Percentiles rank a stretch among this genome's conserved stretches.
These are phyloP conservation scores for Armadillidium nasatum DNA, from an alignment of 1,140 invertebrate genomes.

Conservation along the genomic window DNA sequence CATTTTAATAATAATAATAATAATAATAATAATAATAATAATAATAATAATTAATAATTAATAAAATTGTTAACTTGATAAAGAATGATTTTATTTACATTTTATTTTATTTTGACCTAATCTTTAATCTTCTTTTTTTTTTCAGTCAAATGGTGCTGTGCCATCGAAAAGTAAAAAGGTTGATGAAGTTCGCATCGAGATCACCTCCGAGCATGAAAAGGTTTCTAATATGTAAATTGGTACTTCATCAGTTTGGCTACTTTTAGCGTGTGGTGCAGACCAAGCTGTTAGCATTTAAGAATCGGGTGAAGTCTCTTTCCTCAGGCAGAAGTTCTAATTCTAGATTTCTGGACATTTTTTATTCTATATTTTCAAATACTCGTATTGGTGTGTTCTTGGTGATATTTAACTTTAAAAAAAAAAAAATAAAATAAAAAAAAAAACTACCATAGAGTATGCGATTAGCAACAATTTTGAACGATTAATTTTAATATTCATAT, in stretches of 20 bases:
- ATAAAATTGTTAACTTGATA: not conserved
- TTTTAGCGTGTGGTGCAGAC: too few relatives aligned
- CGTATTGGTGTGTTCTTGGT: too few relatives aligned
- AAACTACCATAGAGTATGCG: too few relatives aligned
- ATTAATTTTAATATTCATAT: too few relatives aligned
- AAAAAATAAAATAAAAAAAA: constrained; percentile 6
- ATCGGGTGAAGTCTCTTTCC: too few relatives aligned
- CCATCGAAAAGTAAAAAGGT: not conserved
- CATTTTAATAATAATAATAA: not conserved
- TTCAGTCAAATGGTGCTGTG: not conserved
- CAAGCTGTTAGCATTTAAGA: too few relatives aligned
- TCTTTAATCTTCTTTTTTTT: not conserved
- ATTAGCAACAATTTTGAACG: too few relatives aligned
- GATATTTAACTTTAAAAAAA: too few relatives aligned
- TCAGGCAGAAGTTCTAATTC: too few relatives aligned
- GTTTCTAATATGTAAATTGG: constrained; percentile 1
- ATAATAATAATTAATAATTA: not conserved
- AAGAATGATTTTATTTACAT: not conserved
- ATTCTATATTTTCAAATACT: too few relatives aligned
- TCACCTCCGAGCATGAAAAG: not conserved
- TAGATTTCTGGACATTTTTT: too few relatives aligned
- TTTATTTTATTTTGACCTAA: not conserved
- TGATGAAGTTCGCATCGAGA: not conserved
- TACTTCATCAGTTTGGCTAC: too few relatives aligned
- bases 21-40: not conserved